Conservation (phyloP, 2,113 vertebrate genomes). For the Anguilla rostrata region DNA sequence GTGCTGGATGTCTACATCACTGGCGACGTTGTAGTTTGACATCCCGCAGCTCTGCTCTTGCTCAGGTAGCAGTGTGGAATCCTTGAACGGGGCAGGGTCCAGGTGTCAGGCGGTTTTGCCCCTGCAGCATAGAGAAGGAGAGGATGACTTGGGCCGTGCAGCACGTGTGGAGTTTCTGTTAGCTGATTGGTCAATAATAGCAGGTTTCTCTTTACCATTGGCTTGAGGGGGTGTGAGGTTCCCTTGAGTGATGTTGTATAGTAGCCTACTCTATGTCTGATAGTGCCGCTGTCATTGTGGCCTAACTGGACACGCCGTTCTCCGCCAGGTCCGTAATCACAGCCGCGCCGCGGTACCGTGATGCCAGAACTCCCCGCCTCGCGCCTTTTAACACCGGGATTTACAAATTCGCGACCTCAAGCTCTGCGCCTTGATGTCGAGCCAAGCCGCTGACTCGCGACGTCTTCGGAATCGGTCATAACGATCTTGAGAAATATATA, state of each 20-base stretch:
- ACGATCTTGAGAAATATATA: not conserved
- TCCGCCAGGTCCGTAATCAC: not conserved
- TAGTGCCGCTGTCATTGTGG: not conserved
- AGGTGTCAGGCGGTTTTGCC: too few relatives aligned
- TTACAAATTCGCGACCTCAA: slow-evolving; percentile 28
- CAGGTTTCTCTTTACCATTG: not conserved
- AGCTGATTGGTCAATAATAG: not conserved
- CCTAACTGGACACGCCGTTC: not conserved
- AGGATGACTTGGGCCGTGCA: not conserved
- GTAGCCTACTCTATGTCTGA: not conserved
- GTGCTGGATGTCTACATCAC: too few relatives aligned
- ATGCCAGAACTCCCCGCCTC: not conserved
- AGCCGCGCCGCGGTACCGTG: not conserved
- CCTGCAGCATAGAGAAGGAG: not conserved
- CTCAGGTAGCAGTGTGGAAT: not conserved
- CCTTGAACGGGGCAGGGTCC: too few relatives aligned
- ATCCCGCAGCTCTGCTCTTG: not conserved
- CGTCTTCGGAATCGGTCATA: not conserved
- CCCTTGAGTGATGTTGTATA: not conserved
- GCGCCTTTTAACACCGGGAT: slow-evolving; percentile 24
- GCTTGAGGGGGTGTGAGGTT: not conserved
- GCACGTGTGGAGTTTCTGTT: not conserved
- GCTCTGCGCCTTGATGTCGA: slow-evolving; percentile 14
- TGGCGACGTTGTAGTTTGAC: not conserved
- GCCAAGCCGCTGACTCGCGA: not conserved